Percentiles rank a stretch among this genome's conserved stretches.
Conservation (phyloP, 2,797 vertebrate genomes). For the Brachymystax lenok region DNA sequence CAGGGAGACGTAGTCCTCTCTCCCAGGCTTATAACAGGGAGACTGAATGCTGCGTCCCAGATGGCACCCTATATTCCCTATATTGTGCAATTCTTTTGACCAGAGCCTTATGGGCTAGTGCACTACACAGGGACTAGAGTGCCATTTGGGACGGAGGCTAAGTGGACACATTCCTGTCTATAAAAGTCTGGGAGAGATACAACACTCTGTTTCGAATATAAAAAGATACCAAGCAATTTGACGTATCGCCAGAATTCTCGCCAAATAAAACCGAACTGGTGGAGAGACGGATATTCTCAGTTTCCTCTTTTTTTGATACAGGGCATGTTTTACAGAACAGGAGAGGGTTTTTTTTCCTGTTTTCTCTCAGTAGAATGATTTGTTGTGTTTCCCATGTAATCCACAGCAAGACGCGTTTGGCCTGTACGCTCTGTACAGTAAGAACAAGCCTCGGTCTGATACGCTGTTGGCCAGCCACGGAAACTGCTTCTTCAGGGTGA, state of each 20-base stretch:
- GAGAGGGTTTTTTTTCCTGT: conserved; percentile 5
- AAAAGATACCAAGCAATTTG: conserved; percentile 30
- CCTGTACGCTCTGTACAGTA: conserved; percentile 93
- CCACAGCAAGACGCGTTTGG: conserved; percentile 91
- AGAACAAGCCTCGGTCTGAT: conserved; percentile 95
- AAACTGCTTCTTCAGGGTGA: conserved; percentile 92
- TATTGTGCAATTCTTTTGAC: no score
- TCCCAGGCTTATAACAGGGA: conserved; percentile 22
- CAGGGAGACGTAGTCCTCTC: conserved; percentile 10
- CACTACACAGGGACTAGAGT: no score
- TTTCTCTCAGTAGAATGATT: conserved; percentile 2
- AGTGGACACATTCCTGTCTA: conserved; percentile 40
- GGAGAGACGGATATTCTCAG: conserved; percentile 15
- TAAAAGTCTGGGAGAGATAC: conserved; percentile 17
- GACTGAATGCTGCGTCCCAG: neutral
- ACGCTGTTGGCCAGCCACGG: conserved; percentile 86
- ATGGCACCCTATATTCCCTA: no score
- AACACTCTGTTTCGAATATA: conserved; percentile 24
- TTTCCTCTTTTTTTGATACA: conserved; percentile 10
- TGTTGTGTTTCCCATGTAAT: neutral
- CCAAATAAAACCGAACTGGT: conserved; percentile 35
- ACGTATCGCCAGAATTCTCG: conserved; percentile 12
- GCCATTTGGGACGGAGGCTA: no score
- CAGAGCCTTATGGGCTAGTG: no score
- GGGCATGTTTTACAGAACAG: conserved; percentile 12